Evolutionary conservation across 1,140 invertebrate species (phyloP), one percentile per base, ranked within the genome.

Genomic region (Neodiprion fabricii): DNA sequence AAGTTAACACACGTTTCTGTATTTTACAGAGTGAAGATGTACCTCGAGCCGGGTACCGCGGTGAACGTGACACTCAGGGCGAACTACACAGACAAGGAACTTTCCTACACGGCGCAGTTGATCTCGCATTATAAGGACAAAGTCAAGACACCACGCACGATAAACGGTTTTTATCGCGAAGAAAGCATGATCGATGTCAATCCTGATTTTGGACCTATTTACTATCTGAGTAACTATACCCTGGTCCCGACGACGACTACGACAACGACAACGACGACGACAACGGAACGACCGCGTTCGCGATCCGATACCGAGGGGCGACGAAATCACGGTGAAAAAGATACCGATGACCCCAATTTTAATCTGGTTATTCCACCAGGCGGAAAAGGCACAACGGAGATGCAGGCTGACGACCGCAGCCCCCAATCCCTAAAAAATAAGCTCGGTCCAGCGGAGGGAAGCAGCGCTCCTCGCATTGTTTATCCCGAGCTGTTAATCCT

Each of bases 161-260:
- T 94, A 79, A 89, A 86, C 65, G 91, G 91, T 10, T 90, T 88
- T 75, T 87, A 91, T 66, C 87, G 89, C 11, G 94, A 95, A 82
- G 90, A 92, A 67, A 91, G 89, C 7, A 88, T 95, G 81, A 85
- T 87, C 67, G 92, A 95, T 77, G 89, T 95, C 0, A 89, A 88
- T 73, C 89, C 91, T 5, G 90, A 92, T 74, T 94, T 92, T 74
- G 92, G 94, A 48, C 91, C 93, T 14, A 89, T 94, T 17, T 96
- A 94, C 82, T 96, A 92, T 83, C 80, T 94, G 28, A 89, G 89
- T 53, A 96, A 96, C 83, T 91, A 92, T 73, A 93, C 91, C 17
- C 82, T 94, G 9, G 94, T 95, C 9, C 94, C 95, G 14, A 95
- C 93, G 1, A 95, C 94, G 0, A 91, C 92, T 0, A 91, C 92